These are phyloP conservation scores for Apostichopus parvimensis DNA, from an alignment of 35 echinoderm and acorn worm genomes.

Conservation along the genomic window DNA sequence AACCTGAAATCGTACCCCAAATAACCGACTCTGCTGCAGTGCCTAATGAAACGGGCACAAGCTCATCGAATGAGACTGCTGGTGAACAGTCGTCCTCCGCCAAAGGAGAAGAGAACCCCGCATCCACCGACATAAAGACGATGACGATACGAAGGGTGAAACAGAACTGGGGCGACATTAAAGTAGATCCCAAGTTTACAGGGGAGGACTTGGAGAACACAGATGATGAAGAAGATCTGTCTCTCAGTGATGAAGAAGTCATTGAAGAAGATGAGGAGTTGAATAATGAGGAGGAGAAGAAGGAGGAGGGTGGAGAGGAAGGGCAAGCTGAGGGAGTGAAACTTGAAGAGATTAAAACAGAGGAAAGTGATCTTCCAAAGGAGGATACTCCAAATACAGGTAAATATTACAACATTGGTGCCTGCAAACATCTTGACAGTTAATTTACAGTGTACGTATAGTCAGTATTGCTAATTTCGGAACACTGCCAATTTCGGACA, in stretches of 20 bases:
- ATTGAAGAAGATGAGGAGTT: slow-evolving; percentile 14
- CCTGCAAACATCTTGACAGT: too few relatives aligned
- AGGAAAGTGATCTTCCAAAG: background rate
- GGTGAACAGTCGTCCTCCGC: background rate
- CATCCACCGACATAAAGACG: background rate
- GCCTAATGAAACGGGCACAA: background rate
- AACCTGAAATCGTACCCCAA: slow-evolving; percentile 9
- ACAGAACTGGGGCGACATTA: slow-evolving; percentile 77
- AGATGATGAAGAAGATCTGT: background rate
- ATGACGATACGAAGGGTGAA: slow-evolving; percentile 60
- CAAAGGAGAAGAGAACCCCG: background rate
- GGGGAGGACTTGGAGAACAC: slow-evolving; percentile 63
- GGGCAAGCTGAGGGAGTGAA: background rate
- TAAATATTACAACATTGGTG: too few relatives aligned
- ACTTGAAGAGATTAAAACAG: slow-evolving; percentile 6
- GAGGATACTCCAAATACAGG: too few relatives aligned
- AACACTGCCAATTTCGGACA: too few relatives aligned
- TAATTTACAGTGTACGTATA: too few relatives aligned
- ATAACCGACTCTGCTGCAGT: background rate
- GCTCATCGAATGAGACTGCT: background rate
- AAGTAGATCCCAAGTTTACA: slow-evolving; percentile 68
- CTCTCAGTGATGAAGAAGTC: slow-evolving; percentile 16
- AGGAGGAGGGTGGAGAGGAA: slow-evolving; percentile 12
- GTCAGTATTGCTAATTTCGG: too few relatives aligned
- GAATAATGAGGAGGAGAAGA: slow-evolving; percentile 34